These are phyloP conservation scores for Leptocoma aspasia DNA, from an alignment of 2,113 vertebrate species.

Conservation along the genomic window DNA sequence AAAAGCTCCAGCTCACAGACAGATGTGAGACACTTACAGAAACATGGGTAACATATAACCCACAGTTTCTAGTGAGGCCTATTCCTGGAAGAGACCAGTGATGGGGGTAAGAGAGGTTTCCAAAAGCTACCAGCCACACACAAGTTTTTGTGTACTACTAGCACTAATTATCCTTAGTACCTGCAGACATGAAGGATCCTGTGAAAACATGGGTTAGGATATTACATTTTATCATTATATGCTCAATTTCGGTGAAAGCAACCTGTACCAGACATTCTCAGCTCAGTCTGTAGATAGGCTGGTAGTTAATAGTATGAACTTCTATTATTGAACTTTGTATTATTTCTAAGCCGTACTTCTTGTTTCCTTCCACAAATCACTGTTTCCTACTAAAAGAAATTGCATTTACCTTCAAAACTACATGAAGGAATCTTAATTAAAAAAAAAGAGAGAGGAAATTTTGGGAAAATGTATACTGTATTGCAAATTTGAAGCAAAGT, in stretches of 20 bases:
- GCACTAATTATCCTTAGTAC: background rate
- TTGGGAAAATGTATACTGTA: background rate
- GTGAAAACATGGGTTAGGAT: background rate
- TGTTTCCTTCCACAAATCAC: background rate
- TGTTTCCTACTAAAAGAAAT: background rate
- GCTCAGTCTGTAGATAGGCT: background rate
- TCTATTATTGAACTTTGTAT: background rate
- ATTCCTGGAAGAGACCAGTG: background rate
- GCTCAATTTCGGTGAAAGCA: background rate
- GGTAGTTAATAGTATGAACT: background rate
- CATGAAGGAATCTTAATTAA: background rate
- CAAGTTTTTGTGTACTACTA: background rate
- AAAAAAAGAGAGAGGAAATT: background rate
- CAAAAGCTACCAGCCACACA: background rate
- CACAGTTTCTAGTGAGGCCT: rapidly evolving
- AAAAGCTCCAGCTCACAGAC: background rate
- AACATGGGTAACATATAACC: background rate
- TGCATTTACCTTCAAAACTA: background rate
- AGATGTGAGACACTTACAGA: background rate
- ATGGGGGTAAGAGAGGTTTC: background rate
- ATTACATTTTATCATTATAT: background rate
- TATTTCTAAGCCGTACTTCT: background rate
- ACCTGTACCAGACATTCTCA: background rate
- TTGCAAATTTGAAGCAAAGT: background rate
- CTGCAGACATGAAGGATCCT: background rate